phyloP scores from a whole-genome alignment of 2,888 invertebrate species.

The Tetramorium bicarinatum region DNA sequence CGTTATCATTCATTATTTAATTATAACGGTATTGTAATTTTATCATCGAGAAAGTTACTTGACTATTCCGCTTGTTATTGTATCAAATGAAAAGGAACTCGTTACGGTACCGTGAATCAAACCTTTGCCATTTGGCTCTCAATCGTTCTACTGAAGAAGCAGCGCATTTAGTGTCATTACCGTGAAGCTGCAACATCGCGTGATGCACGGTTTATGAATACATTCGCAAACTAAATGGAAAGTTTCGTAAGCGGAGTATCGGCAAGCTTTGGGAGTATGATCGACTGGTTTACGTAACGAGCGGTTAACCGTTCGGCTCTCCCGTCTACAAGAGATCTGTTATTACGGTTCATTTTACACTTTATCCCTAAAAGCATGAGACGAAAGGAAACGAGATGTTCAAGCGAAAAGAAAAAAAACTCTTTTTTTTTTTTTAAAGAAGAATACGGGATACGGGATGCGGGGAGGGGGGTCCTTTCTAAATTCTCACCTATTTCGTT shows the following conservation, averaged over 20 bases:
- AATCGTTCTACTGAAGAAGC: background rate
- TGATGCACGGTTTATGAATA: constrained; percentile 30
- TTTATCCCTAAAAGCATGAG: background rate
- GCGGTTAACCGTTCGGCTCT: constrained; percentile 32
- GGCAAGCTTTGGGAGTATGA: constrained; percentile 44
- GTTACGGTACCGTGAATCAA: background rate
- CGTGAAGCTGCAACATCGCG: constrained; percentile 20
- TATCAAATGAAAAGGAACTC: background rate
- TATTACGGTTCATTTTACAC: constrained; percentile 12
- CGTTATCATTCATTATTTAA: background rate
- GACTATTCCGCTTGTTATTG: background rate
- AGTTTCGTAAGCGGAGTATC: constrained; percentile 41
- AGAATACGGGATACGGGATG: background rate
- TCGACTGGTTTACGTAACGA: constrained; percentile 47
- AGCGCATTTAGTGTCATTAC: constrained; percentile 20
- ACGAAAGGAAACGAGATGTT: background rate
- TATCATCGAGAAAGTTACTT: background rate
- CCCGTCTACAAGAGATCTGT: constrained; percentile 26
- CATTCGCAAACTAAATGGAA: constrained; percentile 40
- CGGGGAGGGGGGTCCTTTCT: background rate
- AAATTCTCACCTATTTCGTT: constrained; percentile 79
- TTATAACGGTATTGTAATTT: background rate
- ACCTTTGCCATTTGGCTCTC: background rate
- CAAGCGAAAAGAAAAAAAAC: background rate
- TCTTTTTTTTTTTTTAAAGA: background rate